Evolutionary conservation across 2,888 invertebrate species (phyloP).

Genomic region (Torymus tubicola): DNA sequence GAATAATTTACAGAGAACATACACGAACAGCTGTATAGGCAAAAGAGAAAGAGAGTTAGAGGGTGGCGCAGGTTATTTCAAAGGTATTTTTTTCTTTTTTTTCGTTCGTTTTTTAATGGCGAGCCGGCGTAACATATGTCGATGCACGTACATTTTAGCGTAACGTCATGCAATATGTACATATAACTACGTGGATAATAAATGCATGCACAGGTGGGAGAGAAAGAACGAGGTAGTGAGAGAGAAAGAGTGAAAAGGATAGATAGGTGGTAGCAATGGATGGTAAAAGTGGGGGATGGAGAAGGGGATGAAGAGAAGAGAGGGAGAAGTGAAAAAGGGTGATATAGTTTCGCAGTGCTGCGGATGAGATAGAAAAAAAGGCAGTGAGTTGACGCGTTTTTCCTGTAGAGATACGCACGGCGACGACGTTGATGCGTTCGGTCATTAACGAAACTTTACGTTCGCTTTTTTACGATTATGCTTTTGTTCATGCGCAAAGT

Average conservation of each 20-base stretch:
- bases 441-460: slow-evolving; percentile 49
- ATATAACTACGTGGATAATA: slow-evolving; percentile 61
- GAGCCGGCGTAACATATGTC: slow-evolving; percentile 55
- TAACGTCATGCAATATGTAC: slow-evolving; percentile 66
- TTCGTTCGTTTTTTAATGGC: slow-evolving; percentile 36
- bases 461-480: slow-evolving; percentile 43
- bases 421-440: slow-evolving; percentile 35
- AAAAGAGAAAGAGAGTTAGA: neutral
- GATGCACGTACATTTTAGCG: slow-evolving; percentile 59
- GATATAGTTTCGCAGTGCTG: slow-evolving; percentile 19
- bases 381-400: slow-evolving; percentile 17
- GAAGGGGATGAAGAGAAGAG: slow-evolving; percentile 32
- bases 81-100: slow-evolving; percentile 19
- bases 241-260: slow-evolving; percentile 13
- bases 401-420: slow-evolving; percentile 30
- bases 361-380: slow-evolving; percentile 26
- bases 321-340: slow-evolving; percentile 26
- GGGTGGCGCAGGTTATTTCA: neutral
- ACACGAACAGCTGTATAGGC: neutral
- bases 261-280: too few relatives aligned
- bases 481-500: slow-evolving; percentile 36
- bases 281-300: slow-evolving; percentile 20
- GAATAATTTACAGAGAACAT: slow-evolving; percentile 11
- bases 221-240: slow-evolving; percentile 11
- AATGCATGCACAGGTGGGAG: slow-evolving; percentile 5